Percentiles rank a stretch among this genome's conserved stretches.
These are phyloP conservation scores for Coranthus polyacanthus DNA, from an alignment of 2,797 vertebrate species.

Conservation along the genomic window DNA sequence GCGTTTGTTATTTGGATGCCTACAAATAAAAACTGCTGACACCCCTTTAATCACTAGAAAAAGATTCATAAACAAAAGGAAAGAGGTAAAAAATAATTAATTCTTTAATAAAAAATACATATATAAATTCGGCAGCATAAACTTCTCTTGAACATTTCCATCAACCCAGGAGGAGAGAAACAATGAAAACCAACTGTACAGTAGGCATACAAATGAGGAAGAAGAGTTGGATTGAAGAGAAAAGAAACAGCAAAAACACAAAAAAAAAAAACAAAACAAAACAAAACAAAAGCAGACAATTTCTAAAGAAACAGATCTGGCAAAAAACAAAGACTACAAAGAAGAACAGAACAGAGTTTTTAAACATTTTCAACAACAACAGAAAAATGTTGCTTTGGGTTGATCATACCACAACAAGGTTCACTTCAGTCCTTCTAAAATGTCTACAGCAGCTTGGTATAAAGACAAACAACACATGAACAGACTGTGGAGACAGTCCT, in stretches of 20 bases:
- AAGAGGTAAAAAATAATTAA: slow-evolving; percentile 81
- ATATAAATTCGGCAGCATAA: slow-evolving; percentile 80
- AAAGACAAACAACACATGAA: slow-evolving; percentile 55
- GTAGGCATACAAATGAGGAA: slow-evolving; percentile 59
- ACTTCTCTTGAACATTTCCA: slow-evolving; percentile 65
- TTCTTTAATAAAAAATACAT: slow-evolving; percentile 89
- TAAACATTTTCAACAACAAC: slow-evolving; percentile 42
- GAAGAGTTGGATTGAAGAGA: slow-evolving; percentile 33
- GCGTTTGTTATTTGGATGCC: background rate
- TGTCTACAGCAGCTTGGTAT: slow-evolving; percentile 74
- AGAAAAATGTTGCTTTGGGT: slow-evolving; percentile 43
- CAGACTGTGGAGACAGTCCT: slow-evolving; percentile 24
- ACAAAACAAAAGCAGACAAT: slow-evolving; percentile 11
- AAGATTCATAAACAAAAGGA: slow-evolving; percentile 14
- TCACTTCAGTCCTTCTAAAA: slow-evolving; percentile 69
- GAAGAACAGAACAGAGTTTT: slow-evolving; percentile 29
- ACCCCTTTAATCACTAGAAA: background rate
- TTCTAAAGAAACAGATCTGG: slow-evolving; percentile 21
- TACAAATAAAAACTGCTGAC: background rate
- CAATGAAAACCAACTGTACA: slow-evolving; percentile 67
- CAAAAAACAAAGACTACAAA: slow-evolving; percentile 24
- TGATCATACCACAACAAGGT: slow-evolving; percentile 64
- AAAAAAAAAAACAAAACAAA: background rate
- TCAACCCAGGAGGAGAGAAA: slow-evolving; percentile 54
- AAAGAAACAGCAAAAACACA: slow-evolving; percentile 44